These are phyloP conservation scores for Drosophila teissieri DNA, from an alignment of 1,140 invertebrate species.

Conservation along the genomic window DNA sequence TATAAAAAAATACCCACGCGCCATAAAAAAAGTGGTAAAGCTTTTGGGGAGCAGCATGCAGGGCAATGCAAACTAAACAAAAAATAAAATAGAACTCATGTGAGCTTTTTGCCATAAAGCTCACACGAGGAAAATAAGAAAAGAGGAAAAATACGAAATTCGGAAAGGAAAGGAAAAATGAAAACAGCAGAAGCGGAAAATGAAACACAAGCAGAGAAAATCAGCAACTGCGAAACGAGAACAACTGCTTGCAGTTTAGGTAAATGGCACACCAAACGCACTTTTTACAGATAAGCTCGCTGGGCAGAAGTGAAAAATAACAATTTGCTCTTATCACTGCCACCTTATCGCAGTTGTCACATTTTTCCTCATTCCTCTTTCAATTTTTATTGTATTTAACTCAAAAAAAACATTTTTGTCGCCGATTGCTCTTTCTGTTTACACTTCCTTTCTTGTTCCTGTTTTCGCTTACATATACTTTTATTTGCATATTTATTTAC, in stretches of 20 bases:
- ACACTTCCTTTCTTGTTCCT: slow-evolving; percentile 18
- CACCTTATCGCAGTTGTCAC: slow-evolving; percentile 26
- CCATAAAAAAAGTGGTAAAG: slow-evolving; percentile 25
- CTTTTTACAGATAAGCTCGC: slow-evolving; percentile 36
- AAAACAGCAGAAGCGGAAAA: slow-evolving; percentile 1
- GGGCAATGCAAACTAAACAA: slow-evolving; percentile 49
- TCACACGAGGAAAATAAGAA: slow-evolving; percentile 12
- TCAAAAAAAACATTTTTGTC: slow-evolving; percentile 15
- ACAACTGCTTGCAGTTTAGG: slow-evolving; percentile 44
- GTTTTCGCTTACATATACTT: slow-evolving; percentile 19
- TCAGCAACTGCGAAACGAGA: slow-evolving; percentile 21
- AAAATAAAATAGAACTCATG: slow-evolving; percentile 47
- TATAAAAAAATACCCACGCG: slow-evolving; percentile 13
- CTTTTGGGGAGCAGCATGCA: slow-evolving; percentile 44
- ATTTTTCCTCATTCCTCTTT: slow-evolving; percentile 17
- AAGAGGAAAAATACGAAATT: slow-evolving; percentile 14
- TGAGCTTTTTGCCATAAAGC: slow-evolving; percentile 61
- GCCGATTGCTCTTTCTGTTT: slow-evolving; percentile 27
- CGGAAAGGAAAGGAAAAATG: slow-evolving; percentile 1
- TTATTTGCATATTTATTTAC: slow-evolving; percentile 46
- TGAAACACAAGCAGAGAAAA: slow-evolving; percentile 5
- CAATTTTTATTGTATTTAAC: slow-evolving; percentile 40
- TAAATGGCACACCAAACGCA: slow-evolving; percentile 55
- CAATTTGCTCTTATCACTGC: slow-evolving; percentile 22
- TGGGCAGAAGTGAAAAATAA: slow-evolving; percentile 3